phyloP scores from a whole-genome alignment of 2,888 invertebrate genomes.

The Eilema griseolum region DNA sequence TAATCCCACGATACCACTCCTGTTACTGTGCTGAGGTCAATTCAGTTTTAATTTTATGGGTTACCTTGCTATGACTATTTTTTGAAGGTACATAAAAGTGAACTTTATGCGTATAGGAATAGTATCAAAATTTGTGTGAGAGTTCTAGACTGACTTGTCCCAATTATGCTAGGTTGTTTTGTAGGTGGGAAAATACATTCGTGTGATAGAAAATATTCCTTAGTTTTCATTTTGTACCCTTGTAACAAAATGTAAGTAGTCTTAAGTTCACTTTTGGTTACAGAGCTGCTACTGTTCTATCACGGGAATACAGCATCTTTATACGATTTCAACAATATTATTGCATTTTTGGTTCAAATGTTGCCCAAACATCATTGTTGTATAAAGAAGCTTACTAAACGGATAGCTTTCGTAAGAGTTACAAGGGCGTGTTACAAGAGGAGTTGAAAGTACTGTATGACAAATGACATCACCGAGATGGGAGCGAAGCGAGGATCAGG shows the following conservation, averaged over 20 bases:
- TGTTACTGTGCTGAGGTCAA: slow-evolving; percentile 3
- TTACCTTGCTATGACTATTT: background rate
- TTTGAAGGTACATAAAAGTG: background rate
- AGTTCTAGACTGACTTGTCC: background rate
- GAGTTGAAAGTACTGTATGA: no score
- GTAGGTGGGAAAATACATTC: background rate
- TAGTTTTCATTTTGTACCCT: background rate
- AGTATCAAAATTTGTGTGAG: background rate
- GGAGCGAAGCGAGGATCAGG: no score
- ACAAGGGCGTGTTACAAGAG: no score
- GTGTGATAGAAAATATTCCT: background rate
- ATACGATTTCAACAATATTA: no score
- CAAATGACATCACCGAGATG: no score
- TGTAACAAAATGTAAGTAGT: background rate
- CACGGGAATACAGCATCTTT: no score
- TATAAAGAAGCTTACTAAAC: no score
- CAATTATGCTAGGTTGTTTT: background rate
- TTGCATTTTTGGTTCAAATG: no score
- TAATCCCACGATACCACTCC: background rate
- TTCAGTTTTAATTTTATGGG: slow-evolving; percentile 7
- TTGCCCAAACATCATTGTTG: no score
- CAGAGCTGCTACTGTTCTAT: background rate
- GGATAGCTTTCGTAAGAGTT: no score
- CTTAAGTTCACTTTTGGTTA: background rate
- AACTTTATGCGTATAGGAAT: background rate